Evolutionary conservation across 2,113 vertebrate species (phyloP).

Genomic region (Pithys albifrons): DNA sequence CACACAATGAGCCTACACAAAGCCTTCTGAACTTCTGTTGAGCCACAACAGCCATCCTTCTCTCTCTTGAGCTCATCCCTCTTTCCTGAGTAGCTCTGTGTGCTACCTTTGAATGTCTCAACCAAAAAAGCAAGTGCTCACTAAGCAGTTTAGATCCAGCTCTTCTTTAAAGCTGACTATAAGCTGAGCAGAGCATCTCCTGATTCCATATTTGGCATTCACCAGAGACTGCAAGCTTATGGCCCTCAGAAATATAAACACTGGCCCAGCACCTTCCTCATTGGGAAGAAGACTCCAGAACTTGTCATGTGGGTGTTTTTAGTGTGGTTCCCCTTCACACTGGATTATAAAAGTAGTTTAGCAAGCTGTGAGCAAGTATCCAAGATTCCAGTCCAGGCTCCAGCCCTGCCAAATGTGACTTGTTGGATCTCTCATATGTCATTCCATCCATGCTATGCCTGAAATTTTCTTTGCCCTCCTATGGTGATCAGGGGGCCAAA

Average conservation of each 20-base stretch:
- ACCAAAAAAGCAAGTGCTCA: not conserved
- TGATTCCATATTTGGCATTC: not conserved
- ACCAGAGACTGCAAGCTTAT: not conserved
- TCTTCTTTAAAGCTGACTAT: not conserved
- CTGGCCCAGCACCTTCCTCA: not conserved
- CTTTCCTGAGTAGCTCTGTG: not conserved
- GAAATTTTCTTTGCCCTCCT: not conserved
- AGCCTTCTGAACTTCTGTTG: constrained; percentile 14
- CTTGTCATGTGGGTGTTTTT: not conserved
- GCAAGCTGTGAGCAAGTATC: not conserved
- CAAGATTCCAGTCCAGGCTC: not conserved
- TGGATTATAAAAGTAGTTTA: not conserved
- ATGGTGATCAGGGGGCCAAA: not conserved
- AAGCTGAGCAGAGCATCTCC: not conserved
- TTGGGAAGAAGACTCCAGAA: not conserved
- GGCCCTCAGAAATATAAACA: not conserved
- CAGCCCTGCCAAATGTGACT: not conserved
- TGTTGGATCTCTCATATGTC: not conserved
- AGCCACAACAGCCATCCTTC: not conserved
- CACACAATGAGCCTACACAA: not conserved
- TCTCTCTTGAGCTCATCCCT: not conserved
- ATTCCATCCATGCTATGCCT: not conserved
- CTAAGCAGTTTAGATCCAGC: not conserved
- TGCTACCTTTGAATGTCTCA: not conserved
- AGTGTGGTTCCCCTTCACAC: not conserved